These are phyloP conservation scores for Clarias macrocephalus DNA, from an alignment of 2,113 vertebrate species.

Conservation along the genomic window DNA sequence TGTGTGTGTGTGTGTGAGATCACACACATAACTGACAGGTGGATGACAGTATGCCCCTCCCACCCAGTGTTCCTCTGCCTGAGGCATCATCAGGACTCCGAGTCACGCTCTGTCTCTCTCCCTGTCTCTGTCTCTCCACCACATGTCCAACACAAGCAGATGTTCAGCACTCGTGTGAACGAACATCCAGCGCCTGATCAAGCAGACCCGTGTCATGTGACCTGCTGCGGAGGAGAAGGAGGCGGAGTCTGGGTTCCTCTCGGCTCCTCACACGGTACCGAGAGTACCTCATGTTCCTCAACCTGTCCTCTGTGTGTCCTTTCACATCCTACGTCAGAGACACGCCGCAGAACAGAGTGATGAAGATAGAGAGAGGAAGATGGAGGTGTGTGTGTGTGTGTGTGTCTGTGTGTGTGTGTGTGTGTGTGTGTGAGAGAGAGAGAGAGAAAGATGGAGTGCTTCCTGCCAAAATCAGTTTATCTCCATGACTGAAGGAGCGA, in stretches of 20 bases:
- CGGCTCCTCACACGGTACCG: not conserved
- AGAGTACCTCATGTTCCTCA: not conserved
- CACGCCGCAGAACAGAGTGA: not conserved
- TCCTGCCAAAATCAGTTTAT: constrained; percentile 10
- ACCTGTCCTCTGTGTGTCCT: not conserved
- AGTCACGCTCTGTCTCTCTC: not conserved
- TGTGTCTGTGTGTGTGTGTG: constrained; percentile 2
- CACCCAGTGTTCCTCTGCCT: not conserved
- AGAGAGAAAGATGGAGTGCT: not conserved
- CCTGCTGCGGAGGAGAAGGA: not conserved
- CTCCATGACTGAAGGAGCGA: not conserved
- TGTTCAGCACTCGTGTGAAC: not conserved
- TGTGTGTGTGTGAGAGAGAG: not conserved
- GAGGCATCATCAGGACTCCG: not conserved
- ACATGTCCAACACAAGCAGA: too few species aligned
- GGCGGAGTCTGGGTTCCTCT: not conserved
- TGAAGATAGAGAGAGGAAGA: not conserved
- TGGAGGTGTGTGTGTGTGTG: not conserved
- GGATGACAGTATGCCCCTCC: not conserved
- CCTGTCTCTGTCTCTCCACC: too few species aligned
- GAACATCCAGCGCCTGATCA: not conserved
- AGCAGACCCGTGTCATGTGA: not conserved
- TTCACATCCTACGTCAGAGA: not conserved
- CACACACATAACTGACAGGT: not conserved
- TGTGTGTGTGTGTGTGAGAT: too few species aligned